A percentile compares a stretch with the other conserved stretches of the same genome.
Conservation (phyloP, 2,113 vertebrate species). For the Periophthalmus modestus region DNA sequence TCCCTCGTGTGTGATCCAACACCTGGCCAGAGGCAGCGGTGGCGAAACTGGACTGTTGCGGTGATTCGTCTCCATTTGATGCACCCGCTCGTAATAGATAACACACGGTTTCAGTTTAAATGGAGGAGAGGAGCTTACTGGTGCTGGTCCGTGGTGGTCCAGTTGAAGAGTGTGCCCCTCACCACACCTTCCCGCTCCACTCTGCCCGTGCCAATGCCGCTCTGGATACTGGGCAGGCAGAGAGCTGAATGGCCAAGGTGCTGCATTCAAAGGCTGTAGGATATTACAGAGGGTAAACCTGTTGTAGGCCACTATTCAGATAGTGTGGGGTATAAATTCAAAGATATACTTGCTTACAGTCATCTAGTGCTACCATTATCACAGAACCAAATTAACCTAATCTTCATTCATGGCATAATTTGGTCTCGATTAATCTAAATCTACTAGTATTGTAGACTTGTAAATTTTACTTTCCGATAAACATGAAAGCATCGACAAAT, state of each 20-base stretch:
- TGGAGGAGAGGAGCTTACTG: slow-evolving; percentile 6
- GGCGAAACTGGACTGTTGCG: neutral
- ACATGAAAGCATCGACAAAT: slow-evolving; percentile 15
- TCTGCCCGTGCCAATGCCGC: slow-evolving; percentile 45
- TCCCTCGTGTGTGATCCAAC: slow-evolving; percentile 47
- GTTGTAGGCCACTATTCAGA: neutral
- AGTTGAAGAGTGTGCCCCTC: slow-evolving; percentile 35
- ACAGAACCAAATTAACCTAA: neutral
- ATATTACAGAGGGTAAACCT: neutral
- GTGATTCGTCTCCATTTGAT: slow-evolving; percentile 47
- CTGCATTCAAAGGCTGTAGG: slow-evolving; percentile 26
- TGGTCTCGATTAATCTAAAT: neutral
- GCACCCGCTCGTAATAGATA: slow-evolving; percentile 7
- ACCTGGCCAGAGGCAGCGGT: slow-evolving; percentile 53
- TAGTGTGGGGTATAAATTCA: neutral
- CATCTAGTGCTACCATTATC: neutral
- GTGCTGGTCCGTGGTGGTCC: slow-evolving; percentile 35
- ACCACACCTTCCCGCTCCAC: slow-evolving; percentile 36
- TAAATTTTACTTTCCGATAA: slow-evolving; percentile 34
- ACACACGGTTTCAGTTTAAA: slow-evolving; percentile 19
- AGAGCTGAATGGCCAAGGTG: slow-evolving; percentile 15
- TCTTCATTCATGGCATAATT: neutral
- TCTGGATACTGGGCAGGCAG: slow-evolving; percentile 32
- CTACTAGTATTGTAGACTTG: neutral
- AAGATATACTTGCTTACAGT: neutral